A percentile compares a stretch with the other conserved stretches of the same genome.
Evolutionary conservation across 2,113 vertebrate genomes (phyloP).

Genomic region (Leptosomus discolor): DNA sequence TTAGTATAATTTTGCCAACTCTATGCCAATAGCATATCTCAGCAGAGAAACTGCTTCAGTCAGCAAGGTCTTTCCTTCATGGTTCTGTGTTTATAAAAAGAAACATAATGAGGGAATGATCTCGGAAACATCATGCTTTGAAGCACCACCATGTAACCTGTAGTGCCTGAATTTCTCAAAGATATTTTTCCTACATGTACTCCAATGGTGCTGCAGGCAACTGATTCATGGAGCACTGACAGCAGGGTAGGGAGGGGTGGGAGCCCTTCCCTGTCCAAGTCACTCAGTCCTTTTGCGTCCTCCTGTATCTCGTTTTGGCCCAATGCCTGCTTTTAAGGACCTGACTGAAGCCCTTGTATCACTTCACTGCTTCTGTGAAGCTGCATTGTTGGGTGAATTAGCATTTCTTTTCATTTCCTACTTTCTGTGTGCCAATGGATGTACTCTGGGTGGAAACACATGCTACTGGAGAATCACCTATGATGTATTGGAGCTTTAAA

Average conservation of each 20-base stretch:
- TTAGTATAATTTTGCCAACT: background rate
- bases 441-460: background rate
- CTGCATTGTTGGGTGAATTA: background rate
- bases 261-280: background rate
- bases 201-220: fast-evolving
- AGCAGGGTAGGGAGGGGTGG: too few species aligned
- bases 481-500: background rate
- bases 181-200: background rate
- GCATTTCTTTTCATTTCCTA: conserved; percentile 23
- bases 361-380: background rate
- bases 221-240: background rate
- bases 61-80: background rate
- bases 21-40: background rate
- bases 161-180: background rate
- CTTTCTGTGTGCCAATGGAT: conserved; percentile 4
- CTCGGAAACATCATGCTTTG: background rate
- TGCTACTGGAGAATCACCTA: conserved; percentile 17
- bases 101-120: background rate
- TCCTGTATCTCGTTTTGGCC: background rate
- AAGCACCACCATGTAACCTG: background rate
- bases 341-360: background rate
- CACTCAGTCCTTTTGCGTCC: background rate
- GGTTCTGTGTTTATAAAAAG: background rate
- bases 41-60: background rate
- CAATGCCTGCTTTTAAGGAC: background rate